These are phyloP conservation scores for Marasmarcha lunaedactyla DNA, from an alignment of 2,888 invertebrate genomes.

Conservation along the genomic window DNA sequence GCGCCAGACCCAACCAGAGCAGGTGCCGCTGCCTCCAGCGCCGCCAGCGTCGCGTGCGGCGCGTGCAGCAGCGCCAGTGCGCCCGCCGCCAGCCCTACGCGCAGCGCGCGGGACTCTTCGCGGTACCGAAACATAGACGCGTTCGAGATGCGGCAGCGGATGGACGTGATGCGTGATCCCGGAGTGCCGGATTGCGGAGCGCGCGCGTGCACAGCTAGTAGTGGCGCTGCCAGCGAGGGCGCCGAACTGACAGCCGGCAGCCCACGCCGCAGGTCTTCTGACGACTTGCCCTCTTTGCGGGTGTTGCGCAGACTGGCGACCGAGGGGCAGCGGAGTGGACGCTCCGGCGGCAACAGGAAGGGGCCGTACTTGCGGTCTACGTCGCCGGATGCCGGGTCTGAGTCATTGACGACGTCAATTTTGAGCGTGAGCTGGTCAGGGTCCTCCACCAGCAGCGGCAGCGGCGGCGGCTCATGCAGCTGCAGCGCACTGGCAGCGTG, in stretches of 20 bases:
- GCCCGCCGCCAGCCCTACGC: constrained; percentile 75
- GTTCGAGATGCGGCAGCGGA: constrained; percentile 85
- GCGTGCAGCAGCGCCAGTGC: constrained; percentile 81
- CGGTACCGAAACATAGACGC: constrained; percentile 86
- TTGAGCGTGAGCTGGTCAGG: constrained; percentile 54
- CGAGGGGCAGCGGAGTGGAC: constrained; percentile 53
- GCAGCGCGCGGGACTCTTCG: constrained; percentile 90
- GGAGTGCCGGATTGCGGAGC: constrained; percentile 54
- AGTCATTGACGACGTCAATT: constrained; percentile 45
- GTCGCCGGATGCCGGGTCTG: constrained; percentile 22
- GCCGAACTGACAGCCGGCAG: constrained; percentile 64
- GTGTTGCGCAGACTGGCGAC: constrained; percentile 53
- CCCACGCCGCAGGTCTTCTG: constrained; percentile 44
- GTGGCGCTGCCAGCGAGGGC: constrained; percentile 56
- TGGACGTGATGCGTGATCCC: constrained; percentile 77
- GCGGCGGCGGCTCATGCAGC: constrained; percentile 52
- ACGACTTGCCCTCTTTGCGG: constrained; percentile 51
- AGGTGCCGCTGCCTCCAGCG: constrained; percentile 51
- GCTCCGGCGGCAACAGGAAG: constrained; percentile 54
- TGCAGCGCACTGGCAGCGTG: constrained; percentile 63
- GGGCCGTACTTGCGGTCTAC: constrained; percentile 49
- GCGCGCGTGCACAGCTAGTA: constrained; percentile 36
- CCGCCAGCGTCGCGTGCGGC: constrained; percentile 66
- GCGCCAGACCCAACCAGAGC: constrained; percentile 60
- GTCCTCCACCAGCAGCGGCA: constrained; percentile 52